These are phyloP conservation scores for Agapornis roseicollis DNA, from an alignment of 2,113 vertebrate genomes.

Conservation along the genomic window DNA sequence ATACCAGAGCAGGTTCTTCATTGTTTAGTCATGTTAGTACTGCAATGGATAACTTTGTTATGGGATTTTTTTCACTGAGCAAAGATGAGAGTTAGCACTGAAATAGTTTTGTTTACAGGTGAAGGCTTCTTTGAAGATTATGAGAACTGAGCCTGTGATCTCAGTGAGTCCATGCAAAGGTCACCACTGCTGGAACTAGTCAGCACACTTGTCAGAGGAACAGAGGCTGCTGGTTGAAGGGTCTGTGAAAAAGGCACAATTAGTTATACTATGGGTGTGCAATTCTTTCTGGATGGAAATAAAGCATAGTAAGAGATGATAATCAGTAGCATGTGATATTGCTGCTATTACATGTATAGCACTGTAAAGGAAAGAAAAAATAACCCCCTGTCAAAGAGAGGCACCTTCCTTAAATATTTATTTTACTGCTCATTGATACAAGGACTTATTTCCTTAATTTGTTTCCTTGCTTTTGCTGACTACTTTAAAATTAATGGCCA, in stretches of 20 bases:
- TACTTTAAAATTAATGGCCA: neutral
- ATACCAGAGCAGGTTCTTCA: neutral
- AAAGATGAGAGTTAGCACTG: neutral
- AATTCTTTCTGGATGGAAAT: neutral
- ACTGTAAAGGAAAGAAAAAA: neutral
- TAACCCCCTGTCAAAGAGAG: neutral
- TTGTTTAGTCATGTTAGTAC: neutral
- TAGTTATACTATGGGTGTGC: neutral
- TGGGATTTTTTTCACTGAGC: neutral
- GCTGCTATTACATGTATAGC: neutral
- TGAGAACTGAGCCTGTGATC: neutral
- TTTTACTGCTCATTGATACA: neutral
- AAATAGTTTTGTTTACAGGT: neutral
- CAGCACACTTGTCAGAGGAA: neutral
- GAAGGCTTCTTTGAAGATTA: neutral
- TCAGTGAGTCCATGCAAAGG: constrained; percentile 3
- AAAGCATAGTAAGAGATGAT: neutral
- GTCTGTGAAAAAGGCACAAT: neutral
- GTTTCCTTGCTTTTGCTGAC: neutral
- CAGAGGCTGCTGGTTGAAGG: neutral
- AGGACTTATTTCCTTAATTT: neutral
- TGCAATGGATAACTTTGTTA: neutral
- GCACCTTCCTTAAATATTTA: neutral
- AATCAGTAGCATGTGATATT: neutral
- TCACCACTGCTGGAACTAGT: constrained; percentile 8